Evolutionary conservation across 1,140 invertebrate species (phyloP).

Genomic region (Thalassaphorura encarpata): DNA sequence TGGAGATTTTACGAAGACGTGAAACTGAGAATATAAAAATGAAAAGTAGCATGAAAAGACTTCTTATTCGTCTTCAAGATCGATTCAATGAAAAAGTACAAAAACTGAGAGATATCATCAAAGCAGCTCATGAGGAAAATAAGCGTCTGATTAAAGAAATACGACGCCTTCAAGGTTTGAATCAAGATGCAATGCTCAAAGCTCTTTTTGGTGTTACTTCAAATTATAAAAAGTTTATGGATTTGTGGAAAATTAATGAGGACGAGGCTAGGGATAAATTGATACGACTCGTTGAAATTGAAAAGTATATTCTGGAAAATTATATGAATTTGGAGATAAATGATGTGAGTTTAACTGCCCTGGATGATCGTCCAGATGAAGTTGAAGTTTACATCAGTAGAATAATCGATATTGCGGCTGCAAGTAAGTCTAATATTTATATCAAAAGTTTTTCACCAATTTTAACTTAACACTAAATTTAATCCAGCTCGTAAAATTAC

Average conservation of each 20-base stretch:
- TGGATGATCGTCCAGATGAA: slow-evolving; percentile 22
- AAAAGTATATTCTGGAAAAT: slow-evolving; percentile 21
- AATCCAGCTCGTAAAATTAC: no score
- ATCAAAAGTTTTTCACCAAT: not conserved
- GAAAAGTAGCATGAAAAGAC: slow-evolving; percentile 28
- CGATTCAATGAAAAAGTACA: slow-evolving; percentile 12
- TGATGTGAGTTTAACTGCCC: not conserved
- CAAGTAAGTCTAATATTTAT: not conserved
- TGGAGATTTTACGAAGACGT: slow-evolving; percentile 18
- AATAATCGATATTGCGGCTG: not conserved
- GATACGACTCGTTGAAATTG: slow-evolving; percentile 15
- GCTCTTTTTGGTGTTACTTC: slow-evolving; percentile 9
- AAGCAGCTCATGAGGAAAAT: slow-evolving; percentile 8
- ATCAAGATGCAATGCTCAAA: slow-evolving; percentile 8
- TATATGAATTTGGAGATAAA: slow-evolving; percentile 13
- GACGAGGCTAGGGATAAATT: slow-evolving; percentile 18
- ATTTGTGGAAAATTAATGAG: slow-evolving; percentile 25
- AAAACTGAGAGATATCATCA: slow-evolving; percentile 3
- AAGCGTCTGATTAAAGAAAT: slow-evolving; percentile 19
- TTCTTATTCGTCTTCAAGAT: slow-evolving; percentile 22
- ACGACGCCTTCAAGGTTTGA: slow-evolving; percentile 8
- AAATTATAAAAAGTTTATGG: slow-evolving; percentile 27
- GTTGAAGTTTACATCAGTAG: slow-evolving; percentile 6
- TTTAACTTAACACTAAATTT: no score
- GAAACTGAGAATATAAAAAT: slow-evolving; percentile 21